A percentile compares a stretch with the other conserved stretches of the same genome.
phyloP scores from a whole-genome alignment of 2,797 vertebrate species.

The Lemur catta region DNA sequence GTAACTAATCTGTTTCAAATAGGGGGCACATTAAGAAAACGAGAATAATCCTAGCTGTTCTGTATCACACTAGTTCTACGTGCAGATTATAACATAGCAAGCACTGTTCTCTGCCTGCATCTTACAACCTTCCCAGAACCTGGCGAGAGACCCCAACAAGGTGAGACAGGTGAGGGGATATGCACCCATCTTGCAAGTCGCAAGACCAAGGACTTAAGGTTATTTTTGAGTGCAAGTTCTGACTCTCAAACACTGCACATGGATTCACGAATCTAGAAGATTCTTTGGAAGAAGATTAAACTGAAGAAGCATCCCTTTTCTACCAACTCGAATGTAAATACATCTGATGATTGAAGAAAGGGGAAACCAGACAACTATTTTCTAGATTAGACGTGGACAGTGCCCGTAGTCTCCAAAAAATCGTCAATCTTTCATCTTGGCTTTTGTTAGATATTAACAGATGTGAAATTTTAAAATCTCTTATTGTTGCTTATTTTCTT shows the following conservation, averaged over 20 bases:
- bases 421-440: fast-evolving
- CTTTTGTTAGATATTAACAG: background rate
- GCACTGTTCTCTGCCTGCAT: background rate
- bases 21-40: background rate
- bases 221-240: background rate
- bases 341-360: background rate
- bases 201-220: background rate
- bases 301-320: background rate
- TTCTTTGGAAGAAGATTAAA: background rate
- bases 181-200: background rate
- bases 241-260: background rate
- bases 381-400: background rate
- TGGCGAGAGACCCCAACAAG: fast-evolving
- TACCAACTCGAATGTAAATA: background rate
- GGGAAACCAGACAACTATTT: fast-evolving
- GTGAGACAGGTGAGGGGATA: background rate
- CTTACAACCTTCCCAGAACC: background rate
- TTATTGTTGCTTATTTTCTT: background rate
- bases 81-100: fast-evolving
- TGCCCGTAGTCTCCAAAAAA: fast-evolving
- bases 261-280: background rate
- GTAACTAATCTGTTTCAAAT: background rate
- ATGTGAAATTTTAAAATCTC: background rate
- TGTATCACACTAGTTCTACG: fast-evolving
- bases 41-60: too few relatives aligned